A percentile compares a stretch with the other conserved stretches of the same genome.
phyloP scores from a whole-genome alignment of 2,888 invertebrate species.

The Trilocha varians region DNA sequence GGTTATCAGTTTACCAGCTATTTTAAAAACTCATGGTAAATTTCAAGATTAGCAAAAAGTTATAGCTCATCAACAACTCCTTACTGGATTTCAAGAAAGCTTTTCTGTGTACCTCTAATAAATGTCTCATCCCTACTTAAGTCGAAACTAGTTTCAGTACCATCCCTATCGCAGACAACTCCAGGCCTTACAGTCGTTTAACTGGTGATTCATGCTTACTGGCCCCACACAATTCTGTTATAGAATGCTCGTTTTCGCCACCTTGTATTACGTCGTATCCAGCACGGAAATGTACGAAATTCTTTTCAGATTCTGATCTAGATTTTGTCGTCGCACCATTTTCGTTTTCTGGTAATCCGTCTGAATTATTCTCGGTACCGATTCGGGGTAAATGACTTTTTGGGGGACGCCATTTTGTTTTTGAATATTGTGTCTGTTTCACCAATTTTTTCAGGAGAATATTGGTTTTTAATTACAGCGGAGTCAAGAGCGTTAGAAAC shows the following conservation, averaged over 20 bases:
- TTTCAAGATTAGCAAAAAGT: too few relatives aligned
- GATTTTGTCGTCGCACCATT: not conserved
- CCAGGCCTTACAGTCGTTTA: conserved; percentile 12
- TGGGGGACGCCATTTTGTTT: too few relatives aligned
- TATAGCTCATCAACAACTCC: too few relatives aligned
- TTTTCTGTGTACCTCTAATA: not conserved
- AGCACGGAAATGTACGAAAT: not conserved
- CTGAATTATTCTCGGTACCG: not conserved
- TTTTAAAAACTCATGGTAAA: too few relatives aligned
- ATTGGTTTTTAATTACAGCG: too few relatives aligned
- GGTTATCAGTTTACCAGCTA: too few relatives aligned
- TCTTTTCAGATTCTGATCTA: not conserved
- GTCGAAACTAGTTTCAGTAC: not conserved
- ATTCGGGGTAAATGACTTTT: not conserved
- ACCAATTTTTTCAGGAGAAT: too few relatives aligned
- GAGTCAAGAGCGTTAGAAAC: too few relatives aligned
- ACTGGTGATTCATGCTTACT: conserved; percentile 17
- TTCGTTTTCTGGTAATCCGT: not conserved
- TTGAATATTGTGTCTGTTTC: not conserved
- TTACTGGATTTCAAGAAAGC: too few relatives aligned
- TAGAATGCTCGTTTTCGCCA: conserved; percentile 12
- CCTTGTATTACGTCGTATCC: conserved; percentile 2
- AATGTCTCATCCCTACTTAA: not conserved
- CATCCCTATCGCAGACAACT: not conserved
- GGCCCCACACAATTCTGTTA: conserved; percentile 17